phyloP scores from a whole-genome alignment of 2,113 vertebrate species.

The Pelmatolapia mariae region DNA sequence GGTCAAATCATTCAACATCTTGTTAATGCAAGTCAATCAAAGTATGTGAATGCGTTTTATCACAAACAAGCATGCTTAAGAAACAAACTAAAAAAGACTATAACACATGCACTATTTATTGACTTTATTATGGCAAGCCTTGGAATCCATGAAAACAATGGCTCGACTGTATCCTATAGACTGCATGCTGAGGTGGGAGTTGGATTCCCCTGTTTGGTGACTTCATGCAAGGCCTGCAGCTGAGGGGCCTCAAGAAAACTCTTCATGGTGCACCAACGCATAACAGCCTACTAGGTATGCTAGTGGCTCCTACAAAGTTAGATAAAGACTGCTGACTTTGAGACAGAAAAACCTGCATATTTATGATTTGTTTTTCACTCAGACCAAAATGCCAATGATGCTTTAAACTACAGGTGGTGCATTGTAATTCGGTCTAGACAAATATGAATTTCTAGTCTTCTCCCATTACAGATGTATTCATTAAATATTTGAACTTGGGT shows the following conservation, averaged over 20 bases:
- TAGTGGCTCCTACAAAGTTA: neutral
- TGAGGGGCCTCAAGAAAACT: conserved; percentile 34
- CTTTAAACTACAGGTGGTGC: neutral
- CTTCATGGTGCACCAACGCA: neutral
- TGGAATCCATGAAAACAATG: conserved; percentile 55
- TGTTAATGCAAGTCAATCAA: neutral
- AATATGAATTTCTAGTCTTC: neutral
- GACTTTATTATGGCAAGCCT: neutral
- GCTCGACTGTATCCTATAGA: conserved; percentile 57
- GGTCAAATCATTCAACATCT: neutral
- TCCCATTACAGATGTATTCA: conserved; percentile 11
- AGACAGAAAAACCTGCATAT: neutral
- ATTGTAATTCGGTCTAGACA: neutral
- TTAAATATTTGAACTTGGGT: conserved; percentile 71
- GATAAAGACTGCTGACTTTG: neutral
- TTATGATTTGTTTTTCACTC: neutral
- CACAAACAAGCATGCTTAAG: neutral
- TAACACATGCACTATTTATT: neutral
- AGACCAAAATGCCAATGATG: neutral
- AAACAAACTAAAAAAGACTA: neutral
- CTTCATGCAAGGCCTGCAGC: conserved; percentile 30
- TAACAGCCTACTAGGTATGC: neutral
- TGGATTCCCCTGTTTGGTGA: conserved; percentile 56
- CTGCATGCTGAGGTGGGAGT: conserved; percentile 61
- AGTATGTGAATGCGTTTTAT: neutral